These are phyloP conservation scores for Dasysyrphus tricinctus DNA, from an alignment of 2,888 invertebrate genomes.

Conservation along the genomic window DNA sequence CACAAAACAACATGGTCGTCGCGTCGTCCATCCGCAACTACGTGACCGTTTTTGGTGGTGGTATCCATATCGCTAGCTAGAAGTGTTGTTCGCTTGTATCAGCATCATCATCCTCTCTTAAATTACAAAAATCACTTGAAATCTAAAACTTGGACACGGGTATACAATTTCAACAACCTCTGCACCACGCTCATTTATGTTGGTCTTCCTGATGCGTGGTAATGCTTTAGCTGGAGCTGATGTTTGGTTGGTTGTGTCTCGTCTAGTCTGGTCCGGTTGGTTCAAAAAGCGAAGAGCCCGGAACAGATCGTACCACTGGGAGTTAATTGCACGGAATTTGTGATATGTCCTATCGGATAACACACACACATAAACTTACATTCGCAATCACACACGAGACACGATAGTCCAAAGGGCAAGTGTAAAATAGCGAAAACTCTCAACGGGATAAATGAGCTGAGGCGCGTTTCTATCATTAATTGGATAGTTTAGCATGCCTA, in stretches of 20 bases:
- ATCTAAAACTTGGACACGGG: slow-evolving; percentile 63
- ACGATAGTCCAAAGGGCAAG: slow-evolving; percentile 17
- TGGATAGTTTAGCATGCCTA: slow-evolving; percentile 43
- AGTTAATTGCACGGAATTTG: slow-evolving; percentile 71
- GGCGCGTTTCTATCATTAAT: slow-evolving; percentile 56
- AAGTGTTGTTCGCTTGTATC: slow-evolving; percentile 12
- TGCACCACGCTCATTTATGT: slow-evolving; percentile 22
- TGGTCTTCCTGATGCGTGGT: slow-evolving; percentile 45
- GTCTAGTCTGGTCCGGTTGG: neutral
- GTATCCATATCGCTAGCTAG: neutral
- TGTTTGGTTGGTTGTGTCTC: neutral
- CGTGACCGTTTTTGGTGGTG: slow-evolving; percentile 62
- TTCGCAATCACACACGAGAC: slow-evolving; percentile 8
- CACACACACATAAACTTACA: slow-evolving; percentile 2
- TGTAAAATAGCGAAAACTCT: slow-evolving; percentile 16
- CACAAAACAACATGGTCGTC: slow-evolving; percentile 38
- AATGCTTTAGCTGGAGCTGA: slow-evolving; percentile 7
- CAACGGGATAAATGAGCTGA: slow-evolving; percentile 31
- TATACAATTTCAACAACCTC: slow-evolving; percentile 55
- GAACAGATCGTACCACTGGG: slow-evolving; percentile 42
- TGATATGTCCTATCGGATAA: slow-evolving; percentile 66
- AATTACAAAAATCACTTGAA: slow-evolving; percentile 58
- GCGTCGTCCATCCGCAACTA: slow-evolving; percentile 35
- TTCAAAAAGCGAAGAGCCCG: slow-evolving; percentile 34
- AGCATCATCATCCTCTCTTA: slow-evolving; percentile 21